Base-by-base conservation (phyloP, 2,797 vertebrate species). In the Gouania willdenowi region DNA sequence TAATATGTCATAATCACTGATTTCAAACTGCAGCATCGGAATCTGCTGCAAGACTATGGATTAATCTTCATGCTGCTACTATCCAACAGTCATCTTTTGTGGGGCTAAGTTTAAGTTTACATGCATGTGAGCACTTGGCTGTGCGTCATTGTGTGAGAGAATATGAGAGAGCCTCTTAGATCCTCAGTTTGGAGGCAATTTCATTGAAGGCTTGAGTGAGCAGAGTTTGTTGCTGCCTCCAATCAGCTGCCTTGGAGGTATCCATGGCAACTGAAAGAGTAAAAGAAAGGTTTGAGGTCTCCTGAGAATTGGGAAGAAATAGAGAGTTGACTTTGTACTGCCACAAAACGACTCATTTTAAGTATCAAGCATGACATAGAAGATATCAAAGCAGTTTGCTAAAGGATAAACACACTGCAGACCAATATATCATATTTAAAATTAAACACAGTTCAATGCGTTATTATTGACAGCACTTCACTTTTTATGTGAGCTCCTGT, bases 241-340 rank as follows among this genome's bases (percentile, higher is more conserved):
- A 82, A 82, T 79, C 67, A 70, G 77, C 58, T 71, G 69, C 75
- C 57, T 74, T 44, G 20, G 52, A 75, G 71, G 81, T 85, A 84
- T 76, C 82, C 84, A 87, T 87, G 75, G 82, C 66, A 87, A 87
- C 84, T 79, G 63, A 81, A 82, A 69, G 70, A 83, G 75, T 79
- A 75, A 82, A 83, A 85, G 81, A 82, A 79, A 71, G 77, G 66
- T 79, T 75, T 73, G 64, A 78, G 72, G 54, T 75, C 78, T 68
- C 74, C 34, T 18, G 78, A 79, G 79, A 81, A 72, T 80, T 81
- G 75, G 62, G 58, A 76, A 56, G 59, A 81, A 53, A 76, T 43
- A 40, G 60, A 69, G 55, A 78, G 43, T 68, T 71, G 51, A 79
- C 71, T 76, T 75, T 73, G 50, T 71, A 49, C 70, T 77, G 44